Evolutionary conservation across 2,797 vertebrate genomes (phyloP), one percentile per base, ranked within the genome.

Genomic region (Chanos chanos): DNA sequence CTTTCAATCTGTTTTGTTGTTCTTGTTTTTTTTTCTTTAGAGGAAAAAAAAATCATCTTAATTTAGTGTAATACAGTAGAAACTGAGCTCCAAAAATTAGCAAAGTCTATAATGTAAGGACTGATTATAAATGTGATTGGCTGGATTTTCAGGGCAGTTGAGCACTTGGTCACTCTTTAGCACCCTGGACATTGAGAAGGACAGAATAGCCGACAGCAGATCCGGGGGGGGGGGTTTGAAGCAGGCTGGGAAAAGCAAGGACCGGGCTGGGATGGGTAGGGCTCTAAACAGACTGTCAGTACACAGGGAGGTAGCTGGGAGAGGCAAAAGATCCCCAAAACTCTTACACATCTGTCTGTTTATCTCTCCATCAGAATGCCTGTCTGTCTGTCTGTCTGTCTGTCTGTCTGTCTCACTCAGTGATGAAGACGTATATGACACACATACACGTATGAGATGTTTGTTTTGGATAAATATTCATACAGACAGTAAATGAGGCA

Each of bases 1-100:
- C n/a, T n/a, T n/a, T n/a, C n/a, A n/a, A 67, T 66, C 83, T 80
- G 81, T 83, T 85, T 71, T 77, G 75, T 63, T 77, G 81, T 82
- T 77, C 69, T 83, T 83, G 71, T 80, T 61, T 72, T 73, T 74
- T 80, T 65, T 60, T 25, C 60, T 82, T 83, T 58, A 59, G 52
- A 30, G 74, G 66, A 78, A 57, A 71, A 68, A 66, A 66, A 54
- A 59, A 73, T 51, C 16, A 54, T 55, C 60, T 51, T 24, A 51
- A 33, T n/a, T n/a, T n/a, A n/a, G n/a, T n/a, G n/a, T n/a, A n/a
- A n/a, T n/a, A n/a, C n/a, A n/a, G n/a, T n/a, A n/a, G n/a, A n/a
- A n/a, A n/a, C n/a, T n/a, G n/a, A n/a, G n/a, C n/a, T n/a, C n/a
- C n/a, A n/a, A n/a, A n/a, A n/a, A n/a, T n/a, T n/a, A n/a, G n/a